A percentile compares a stretch with the other conserved stretches of the same genome.
These are phyloP conservation scores for Caenorhabditis afra DNA, from an alignment of 2,888 invertebrate species.

Conservation along the genomic window DNA sequence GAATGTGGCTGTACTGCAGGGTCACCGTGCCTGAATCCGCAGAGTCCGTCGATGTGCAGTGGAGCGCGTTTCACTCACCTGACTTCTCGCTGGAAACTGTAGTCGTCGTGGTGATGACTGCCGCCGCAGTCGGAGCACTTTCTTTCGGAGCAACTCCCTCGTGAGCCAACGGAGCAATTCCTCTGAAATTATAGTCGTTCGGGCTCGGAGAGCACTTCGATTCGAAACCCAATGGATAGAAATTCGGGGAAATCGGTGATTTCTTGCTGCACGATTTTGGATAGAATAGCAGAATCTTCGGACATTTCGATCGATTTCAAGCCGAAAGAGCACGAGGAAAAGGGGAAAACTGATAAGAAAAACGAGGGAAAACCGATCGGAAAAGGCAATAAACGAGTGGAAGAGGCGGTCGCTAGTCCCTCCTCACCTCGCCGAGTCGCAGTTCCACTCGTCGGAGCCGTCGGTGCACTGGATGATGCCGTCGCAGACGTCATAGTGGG, in stretches of 20 bases:
- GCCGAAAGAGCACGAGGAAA: neutral
- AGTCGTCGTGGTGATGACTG: constrained; percentile 14
- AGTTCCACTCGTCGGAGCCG: constrained; percentile 86
- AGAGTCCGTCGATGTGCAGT: too few species aligned
- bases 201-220: neutral
- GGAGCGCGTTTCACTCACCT: constrained; percentile 13
- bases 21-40: constrained; percentile 48
- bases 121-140: constrained; percentile 14
- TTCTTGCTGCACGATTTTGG: constrained; percentile 43
- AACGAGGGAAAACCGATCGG: neutral
- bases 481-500: constrained; percentile 94
- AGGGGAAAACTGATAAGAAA: constrained; percentile 25
- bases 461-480: constrained; percentile 89
- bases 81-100: constrained; percentile 21
- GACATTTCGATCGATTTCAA: constrained; percentile 14
- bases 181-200: constrained; percentile 28
- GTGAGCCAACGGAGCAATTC: constrained; percentile 41
- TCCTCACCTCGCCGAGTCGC: constrained; percentile 58
- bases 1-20: constrained; percentile 54
- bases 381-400: too few species aligned
- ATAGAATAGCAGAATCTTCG: constrained; percentile 24
- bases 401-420: too few species aligned
- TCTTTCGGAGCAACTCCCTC: constrained; percentile 38
- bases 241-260: constrained; percentile 57
- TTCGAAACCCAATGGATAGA: constrained; percentile 18